Percentiles rank a stretch among this genome's conserved stretches.
Conservation (phyloP, 2,888 invertebrate genomes). For the Selenia dentaria region DNA sequence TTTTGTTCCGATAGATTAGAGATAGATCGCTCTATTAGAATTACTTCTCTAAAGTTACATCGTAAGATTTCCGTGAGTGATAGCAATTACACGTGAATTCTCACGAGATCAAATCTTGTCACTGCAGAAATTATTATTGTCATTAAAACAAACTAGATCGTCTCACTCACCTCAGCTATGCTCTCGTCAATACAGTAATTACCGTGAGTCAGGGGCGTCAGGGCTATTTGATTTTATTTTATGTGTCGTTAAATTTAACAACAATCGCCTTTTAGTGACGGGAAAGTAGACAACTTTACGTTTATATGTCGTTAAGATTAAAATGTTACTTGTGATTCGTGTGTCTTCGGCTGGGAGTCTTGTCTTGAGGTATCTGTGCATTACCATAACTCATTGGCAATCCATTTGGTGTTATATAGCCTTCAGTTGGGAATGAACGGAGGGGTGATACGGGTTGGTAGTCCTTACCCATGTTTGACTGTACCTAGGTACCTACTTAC, state of each 20-base stretch:
- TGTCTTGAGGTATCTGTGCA: slow-evolving; percentile 42
- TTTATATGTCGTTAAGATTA: slow-evolving; percentile 75
- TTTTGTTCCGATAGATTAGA: too few species aligned
- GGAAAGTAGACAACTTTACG: slow-evolving; percentile 73
- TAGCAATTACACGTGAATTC: too few species aligned
- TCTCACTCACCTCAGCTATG: slow-evolving; percentile 33
- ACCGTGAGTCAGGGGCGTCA: slow-evolving; percentile 60
- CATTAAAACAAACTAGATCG: slow-evolving; percentile 33
- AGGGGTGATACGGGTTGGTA: too few species aligned
- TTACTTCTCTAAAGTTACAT: too few species aligned
- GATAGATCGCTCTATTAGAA: too few species aligned
- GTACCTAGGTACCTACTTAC: too few species aligned
- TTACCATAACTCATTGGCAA: slow-evolving; percentile 62
- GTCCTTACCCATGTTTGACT: too few species aligned
- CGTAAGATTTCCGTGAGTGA: too few species aligned
- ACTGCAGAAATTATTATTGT: slow-evolving; percentile 31
- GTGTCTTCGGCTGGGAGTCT: slow-evolving; percentile 23
- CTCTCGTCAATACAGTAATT: slow-evolving; percentile 57
- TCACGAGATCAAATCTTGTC: not conserved
- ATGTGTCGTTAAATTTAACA: slow-evolving; percentile 79
- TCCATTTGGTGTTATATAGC: slow-evolving; percentile 6
- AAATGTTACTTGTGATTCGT: slow-evolving; percentile 46
- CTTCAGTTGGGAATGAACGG: not conserved
- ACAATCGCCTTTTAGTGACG: slow-evolving; percentile 78
- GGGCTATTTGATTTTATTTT: slow-evolving; percentile 69